Evolutionary conservation across 2,113 vertebrate genomes (phyloP), one percentile per base, ranked within the genome.

Genomic region (Phaethon lepturus): DNA sequence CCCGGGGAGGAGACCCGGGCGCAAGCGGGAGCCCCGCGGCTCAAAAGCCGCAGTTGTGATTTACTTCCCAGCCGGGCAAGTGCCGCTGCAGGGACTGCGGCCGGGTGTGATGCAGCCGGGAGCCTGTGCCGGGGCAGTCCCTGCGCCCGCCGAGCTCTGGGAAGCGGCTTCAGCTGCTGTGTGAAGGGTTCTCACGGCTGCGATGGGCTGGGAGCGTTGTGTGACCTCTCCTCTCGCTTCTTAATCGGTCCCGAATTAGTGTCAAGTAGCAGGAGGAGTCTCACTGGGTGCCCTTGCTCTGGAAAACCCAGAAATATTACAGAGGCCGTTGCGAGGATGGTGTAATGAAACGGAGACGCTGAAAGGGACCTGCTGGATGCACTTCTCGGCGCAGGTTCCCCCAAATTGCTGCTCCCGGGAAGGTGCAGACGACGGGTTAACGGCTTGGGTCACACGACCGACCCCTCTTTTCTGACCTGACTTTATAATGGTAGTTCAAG

Each of bases 391-490:
- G 88, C 67, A 14, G 22, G 14, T 60, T 78, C 49, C 49, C 31
- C 22, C n/a, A 16, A 3, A 67, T 3, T 64, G 26, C 53, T 11
- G 3, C n/a, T 67, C n/a, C 38, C 2, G 8, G 10, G 49, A 72
- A 69, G 33, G 14, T 52, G 13, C 11, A 8, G 49, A 17, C 0
- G 7, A 4, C 3, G 31, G 91, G 38, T 38, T 31, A 15, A 38
- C 0, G 1, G 19, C 44, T 17, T 56, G 47, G 19, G 35, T 45
- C 1, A 9, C 60, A 59, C 3, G 5, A 59, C 28, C 3, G 13
- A 62, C 7, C 1, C 40, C 28, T 63, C 28, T 80, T 72, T 88
- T 56, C 49, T 44, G 5, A 17, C 60, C 38, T 33, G 58, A 40
- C 31, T 35, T 55, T 23, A 11, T 24, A 42, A 25, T 6, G 38